Evolutionary conservation across 2,113 vertebrate species (phyloP), one percentile per base, ranked within the genome.

Genomic region (Scolopax mira): DNA sequence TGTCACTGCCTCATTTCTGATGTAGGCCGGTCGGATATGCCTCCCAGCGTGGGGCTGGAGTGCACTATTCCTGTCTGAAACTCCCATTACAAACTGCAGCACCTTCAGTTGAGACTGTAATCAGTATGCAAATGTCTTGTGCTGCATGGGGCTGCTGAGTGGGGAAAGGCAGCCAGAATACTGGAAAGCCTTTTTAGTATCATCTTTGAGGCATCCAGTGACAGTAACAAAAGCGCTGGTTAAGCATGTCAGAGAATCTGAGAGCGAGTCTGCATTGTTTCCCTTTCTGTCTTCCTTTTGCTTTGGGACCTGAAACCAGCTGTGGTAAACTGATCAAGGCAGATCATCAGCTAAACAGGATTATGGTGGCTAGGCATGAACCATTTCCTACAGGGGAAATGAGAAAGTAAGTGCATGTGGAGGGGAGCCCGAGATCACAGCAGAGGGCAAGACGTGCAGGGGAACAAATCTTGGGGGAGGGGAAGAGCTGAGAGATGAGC

Each of bases 101-200:
- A 83, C 61, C 58, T 90, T 72, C 41, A 67, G 0, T 4, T 12
- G 61, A 91, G 52, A 44, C 64, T 93, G 41, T 85, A 86, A 69
- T 94, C 82, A 64, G 71, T 80, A 78, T 95, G 93, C 72, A 95
- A 83, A 84, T 91, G 9, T 65, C 35, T 64, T 55, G 35, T 37
- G 42, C 41, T 79, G 39, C 61, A 51, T 0, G 0, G 30, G 46
- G 57, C 61, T 92, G 72, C 57, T 78, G 69, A 13, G 6, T 72
- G 31, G 31, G 57, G 48, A 71, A 30, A 78, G 58, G 61, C 83
- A 93, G 73, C 51, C 64, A 35, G 72, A 55, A 6, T 37, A 10
- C 79, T 67, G 79, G 23, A 72, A 70, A 72, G 55, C 42, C 39
- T 41, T 80, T 89, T 70, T 27, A 48, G 35, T 37, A 8, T 21